Conservation (phyloP, 2,797 vertebrate genomes). For the Prunella strophiata region DNA sequence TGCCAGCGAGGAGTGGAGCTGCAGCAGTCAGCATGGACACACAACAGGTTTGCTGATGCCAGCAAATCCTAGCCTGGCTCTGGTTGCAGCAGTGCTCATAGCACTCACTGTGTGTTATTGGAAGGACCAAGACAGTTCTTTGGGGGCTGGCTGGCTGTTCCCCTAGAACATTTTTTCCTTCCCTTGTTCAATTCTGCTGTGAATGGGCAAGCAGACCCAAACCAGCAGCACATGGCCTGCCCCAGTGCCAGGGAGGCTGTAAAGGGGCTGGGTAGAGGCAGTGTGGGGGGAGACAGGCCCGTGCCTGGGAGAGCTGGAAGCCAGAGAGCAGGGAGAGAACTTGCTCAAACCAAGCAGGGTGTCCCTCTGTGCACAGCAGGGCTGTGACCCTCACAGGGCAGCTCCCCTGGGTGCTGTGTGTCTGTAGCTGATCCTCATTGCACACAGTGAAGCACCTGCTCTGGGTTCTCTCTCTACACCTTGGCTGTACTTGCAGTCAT, state of each 20-base stretch:
- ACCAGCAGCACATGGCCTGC: slow-evolving; percentile 68
- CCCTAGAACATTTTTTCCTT: background rate
- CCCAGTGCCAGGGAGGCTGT: slow-evolving; percentile 72
- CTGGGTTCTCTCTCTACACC: slow-evolving; percentile 83
- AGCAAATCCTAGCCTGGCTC: slow-evolving; percentile 43
- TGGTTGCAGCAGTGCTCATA: background rate
- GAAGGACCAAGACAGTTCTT: background rate
- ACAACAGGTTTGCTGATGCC: slow-evolving; percentile 58
- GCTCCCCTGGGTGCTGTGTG: background rate
- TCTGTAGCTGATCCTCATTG: slow-evolving; percentile 73
- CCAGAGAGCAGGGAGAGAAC: background rate
- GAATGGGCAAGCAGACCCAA: slow-evolving; percentile 72
- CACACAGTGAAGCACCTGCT: slow-evolving; percentile 83
- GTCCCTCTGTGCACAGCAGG: background rate
- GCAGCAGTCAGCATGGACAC: slow-evolving; percentile 51
- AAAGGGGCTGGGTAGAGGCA: slow-evolving; percentile 73
- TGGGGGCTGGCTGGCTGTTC: background rate
- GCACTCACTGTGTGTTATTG: background rate
- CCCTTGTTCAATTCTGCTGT: background rate
- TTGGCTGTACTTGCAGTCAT: slow-evolving; percentile 80
- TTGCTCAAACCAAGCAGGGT: background rate
- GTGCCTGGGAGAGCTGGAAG: background rate
- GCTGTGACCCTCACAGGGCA: background rate
- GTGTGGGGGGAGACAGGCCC: background rate
- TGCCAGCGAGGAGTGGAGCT: background rate